Evolutionary conservation across 30 jellyfish, hydroid and myxozoan species (phyloP), one percentile per base, ranked within the genome.

Genomic region (Turritopsis dohrnii): DNA sequence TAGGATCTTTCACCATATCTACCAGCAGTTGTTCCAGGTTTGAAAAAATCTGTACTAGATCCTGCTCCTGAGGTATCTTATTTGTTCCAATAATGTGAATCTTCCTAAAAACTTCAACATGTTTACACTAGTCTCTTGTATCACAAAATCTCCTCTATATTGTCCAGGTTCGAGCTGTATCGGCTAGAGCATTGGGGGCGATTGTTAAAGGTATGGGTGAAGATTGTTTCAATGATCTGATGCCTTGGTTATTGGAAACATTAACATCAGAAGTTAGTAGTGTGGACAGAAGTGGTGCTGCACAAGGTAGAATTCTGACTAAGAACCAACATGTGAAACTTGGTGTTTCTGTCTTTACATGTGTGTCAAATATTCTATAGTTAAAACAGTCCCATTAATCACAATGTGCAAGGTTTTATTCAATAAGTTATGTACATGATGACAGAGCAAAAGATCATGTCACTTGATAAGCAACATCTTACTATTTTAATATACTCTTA

Each of bases 131-230:
- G n/a, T n/a, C n/a, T n/a, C n/a, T n/a, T n/a, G n/a, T 41, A 41
- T 41, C 13, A 41, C 60, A 41, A 41, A 41, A 41, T 41, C 9
- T 41, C 13, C 5, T 13, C 13, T 41, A 41, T 41, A 3, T 13
- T 41, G 24, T 53, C 1, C 26, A 92, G 98, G 98, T 92, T 7
- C 65, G 98, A 29, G 98, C 93, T 23, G 98, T 93, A 20, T 93
- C 98, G 1, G 98, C 98, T 20, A 82, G 98, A 1, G 98, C 98
- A 16, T 86, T 93, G 53, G 98, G 98, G 18, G 98, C 98, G 8
- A 93, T 89, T 90, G 98, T 93, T 41, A 88, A 83, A 72, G 98
- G 98, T 1, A 93, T 93, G 98, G 98, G 98, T 41, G 98, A 93
- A 86, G 96, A 89, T 0, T 83, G 97, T 66, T 93, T 93, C 86